Base-by-base conservation (phyloP, 2,113 vertebrate genomes). In the Psilopogon haemacephalus region DNA sequence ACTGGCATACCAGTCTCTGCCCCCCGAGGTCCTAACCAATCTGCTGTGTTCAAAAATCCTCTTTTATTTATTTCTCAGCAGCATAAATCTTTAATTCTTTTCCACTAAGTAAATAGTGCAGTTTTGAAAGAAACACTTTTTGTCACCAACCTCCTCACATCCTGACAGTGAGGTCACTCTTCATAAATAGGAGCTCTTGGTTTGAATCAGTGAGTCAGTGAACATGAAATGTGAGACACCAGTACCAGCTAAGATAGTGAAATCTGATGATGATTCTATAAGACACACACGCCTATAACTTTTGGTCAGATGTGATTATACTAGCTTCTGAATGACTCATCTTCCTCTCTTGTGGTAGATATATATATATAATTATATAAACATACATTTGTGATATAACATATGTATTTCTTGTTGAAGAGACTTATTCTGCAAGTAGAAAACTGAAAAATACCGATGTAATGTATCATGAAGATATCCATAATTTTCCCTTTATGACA, bases 171-270 rank as follows among this genome's bases (percentile, higher is more conserved):
- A 95, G 68, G 87, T 96, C 93, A 95, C 35, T 24, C 32, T 70
- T 89, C 87, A 80, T 82, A 87, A 95, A 93, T 90, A 96, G 83
- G 90, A 94, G 56, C 65, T 94, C 91, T 86, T 80, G 88, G 72
- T 79, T 91, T 95, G 83, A 95, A 91, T 84, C 88, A 64, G 75
- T 95, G 94, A 95, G 72, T 96, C 93, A 93, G 70, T 60, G 80
- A 92, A 93, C 60, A 64, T 8, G 94, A 93, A 90, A 95, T 62
- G 6, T 87, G 93, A 95, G 87, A 87, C 89, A 85, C 23, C 59
- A 69, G 71, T 56, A 73, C 55, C 75, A 86, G 85, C 69, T 75
- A 85, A 84, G 93, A 90, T 77, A 33, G 63, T 85, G 95, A 95
- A 94, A 95, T 87, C 67, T 80, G 89, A 94, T 87, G 59, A 91